These are phyloP conservation scores for Paraescarpia echinospica DNA, from an alignment of 1,140 invertebrate species.

Conservation along the genomic window DNA sequence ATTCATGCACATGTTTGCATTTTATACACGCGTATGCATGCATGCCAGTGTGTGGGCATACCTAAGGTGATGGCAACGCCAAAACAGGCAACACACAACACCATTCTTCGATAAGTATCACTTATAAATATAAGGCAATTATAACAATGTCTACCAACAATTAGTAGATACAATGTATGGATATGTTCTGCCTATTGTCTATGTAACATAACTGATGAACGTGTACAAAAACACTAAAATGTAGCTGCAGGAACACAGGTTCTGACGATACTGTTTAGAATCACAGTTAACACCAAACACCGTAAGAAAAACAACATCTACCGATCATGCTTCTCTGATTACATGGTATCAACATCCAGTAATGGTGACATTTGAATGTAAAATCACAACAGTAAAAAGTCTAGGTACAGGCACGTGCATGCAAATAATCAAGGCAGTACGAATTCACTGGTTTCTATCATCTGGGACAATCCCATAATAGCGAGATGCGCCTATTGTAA, in stretches of 20 bases:
- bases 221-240: slow-evolving; percentile 6
- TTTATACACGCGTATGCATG: not conserved
- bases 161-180: not conserved
- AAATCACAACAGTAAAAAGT: not conserved
- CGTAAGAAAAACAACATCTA: not conserved
- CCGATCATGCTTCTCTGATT: not conserved
- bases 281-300: not conserved
- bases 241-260: not conserved
- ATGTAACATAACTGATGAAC: not conserved
- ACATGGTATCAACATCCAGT: not conserved
- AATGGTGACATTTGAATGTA: not conserved
- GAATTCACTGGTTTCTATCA: not conserved
- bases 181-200: not conserved
- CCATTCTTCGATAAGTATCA: not conserved
- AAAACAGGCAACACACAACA: not conserved
- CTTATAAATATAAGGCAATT: slow-evolving; percentile 1
- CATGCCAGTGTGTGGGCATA: not conserved
- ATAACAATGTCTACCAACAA: not conserved
- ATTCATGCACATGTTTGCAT: not conserved
- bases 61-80: not conserved
- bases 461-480: not conserved
- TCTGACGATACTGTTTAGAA: not conserved
- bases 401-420: too few relatives aligned
- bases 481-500: not conserved
- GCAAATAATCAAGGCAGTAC: not conserved